Evolutionary conservation across 2,113 vertebrate genomes (phyloP), one percentile per base, ranked within the genome.

Genomic region (Phasianus colchicus): DNA sequence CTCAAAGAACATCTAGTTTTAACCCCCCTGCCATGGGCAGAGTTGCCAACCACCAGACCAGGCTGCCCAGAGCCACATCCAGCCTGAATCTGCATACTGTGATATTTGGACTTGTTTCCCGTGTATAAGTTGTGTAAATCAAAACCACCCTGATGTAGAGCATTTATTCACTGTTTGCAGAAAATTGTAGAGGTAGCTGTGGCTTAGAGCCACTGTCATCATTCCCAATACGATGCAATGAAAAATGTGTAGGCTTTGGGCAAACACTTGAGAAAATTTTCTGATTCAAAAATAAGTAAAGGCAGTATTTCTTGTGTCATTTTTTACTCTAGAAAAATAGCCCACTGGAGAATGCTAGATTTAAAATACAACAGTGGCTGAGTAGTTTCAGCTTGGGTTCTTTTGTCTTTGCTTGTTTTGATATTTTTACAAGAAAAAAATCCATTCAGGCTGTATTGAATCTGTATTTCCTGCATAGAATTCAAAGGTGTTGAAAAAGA

Each of bases 391-490:
- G 25, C 13, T 50, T 55, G 6, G 7, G 1, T 77, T 82, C 52
- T 83, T 77, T 89, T 83, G 60, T 77, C 67, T 76, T 92, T 92
- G 54, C 21, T 92, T 92, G 64, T 30, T 71, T 47, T 48, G 50
- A 3, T 47, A 40, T 34, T 88, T 95, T 88, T 88, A 45, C 50
- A 61, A 30, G 43, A 70, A 69, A 45, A 48, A 55, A 89, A 83
- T 86, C 60, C 36, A 27, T 92, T 91, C 52, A 75, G 32, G 4
- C 32, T 85, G 55, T 54, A 85, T 3, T 43, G 58, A 93, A 86
- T 87, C 82, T 85, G n/a, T 87, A 18, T 95, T 90, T 95, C 80
- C 61, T 91, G 52, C n/a, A 17, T 83, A 64, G 67, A 79, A 80
- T 83, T 80, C 80, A 30, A 85, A 66, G 76, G 75, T 45, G 38